Base-by-base conservation (phyloP, 1,140 invertebrate genomes). In the Thalassaphorura encarpata region DNA sequence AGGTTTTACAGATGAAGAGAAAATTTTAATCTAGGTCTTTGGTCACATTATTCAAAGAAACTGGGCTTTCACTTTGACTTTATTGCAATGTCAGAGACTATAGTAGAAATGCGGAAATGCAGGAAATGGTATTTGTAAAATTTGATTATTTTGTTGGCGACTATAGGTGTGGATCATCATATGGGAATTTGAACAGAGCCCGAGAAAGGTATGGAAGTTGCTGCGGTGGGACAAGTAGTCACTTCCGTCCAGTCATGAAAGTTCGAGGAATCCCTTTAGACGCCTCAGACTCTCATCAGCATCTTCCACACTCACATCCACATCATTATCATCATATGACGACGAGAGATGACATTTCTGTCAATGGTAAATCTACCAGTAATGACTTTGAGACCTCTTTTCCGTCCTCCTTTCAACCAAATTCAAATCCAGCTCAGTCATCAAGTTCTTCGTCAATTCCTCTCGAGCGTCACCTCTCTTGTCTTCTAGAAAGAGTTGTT, bases 401-500 rank as follows among this genome's bases (percentile, higher is more conserved):
- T n/a, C n/a, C n/a, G n/a, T n/a, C n/a, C n/a, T n/a, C n/a, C n/a
- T n/a, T n/a, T n/a, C 41, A 43, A 43, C 41, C 21, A 6, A 48
- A 18, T 41, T 36, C 50, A 19, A 19, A 31, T n/a, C 39, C 50
- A 40, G 5, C 27, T 13, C 45, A 23, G 13, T 8, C 47, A 31
- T 33, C 47, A 15, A 26, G 6, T 49, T 21, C 47, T 21, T 46
- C 45, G 26, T 6, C 19, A 46, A 3, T 29, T 31, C 21, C 47
- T 18, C 76, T 75, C 60, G 76, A 79, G 56, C 64, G 67, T 39
- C 62, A 79, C 53, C 76, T 80, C 55, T 60, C 76, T 45, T 66
- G 69, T 13, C 73, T 80, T 4, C 66, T 80, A 40, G 69, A 73
- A 52, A 73, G 73, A 67, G 71, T 80, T 4, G 72, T 78, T 60